Evolutionary conservation across 2,888 invertebrate species (phyloP).

Genomic region (Pyrochroa serraticornis): DNA sequence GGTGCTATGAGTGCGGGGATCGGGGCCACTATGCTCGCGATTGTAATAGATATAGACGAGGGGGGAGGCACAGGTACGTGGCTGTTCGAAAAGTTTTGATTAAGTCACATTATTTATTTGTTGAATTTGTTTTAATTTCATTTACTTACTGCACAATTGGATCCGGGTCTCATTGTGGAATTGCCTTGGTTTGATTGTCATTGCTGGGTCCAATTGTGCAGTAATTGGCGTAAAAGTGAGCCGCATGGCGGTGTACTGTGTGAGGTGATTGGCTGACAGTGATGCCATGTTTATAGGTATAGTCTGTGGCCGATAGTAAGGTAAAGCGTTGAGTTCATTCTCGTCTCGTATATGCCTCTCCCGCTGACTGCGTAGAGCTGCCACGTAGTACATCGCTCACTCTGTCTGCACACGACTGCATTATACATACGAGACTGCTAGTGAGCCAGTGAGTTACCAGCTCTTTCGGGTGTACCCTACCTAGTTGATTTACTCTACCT

Average conservation of each 20-base stretch:
- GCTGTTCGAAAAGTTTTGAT: background rate
- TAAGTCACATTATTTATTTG: conserved; percentile 19
- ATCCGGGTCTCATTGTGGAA: background rate
- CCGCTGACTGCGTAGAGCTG: conserved; percentile 55
- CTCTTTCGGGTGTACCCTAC: conserved; percentile 48
- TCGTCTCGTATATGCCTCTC: conserved; percentile 49
- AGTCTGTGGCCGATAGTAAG: conserved; percentile 58
- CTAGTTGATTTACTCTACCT: conserved; percentile 50
- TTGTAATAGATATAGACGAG: conserved; percentile 73
- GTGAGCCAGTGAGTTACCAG: conserved; percentile 56
- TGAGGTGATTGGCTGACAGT: conserved; percentile 53
- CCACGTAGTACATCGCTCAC: conserved; percentile 54
- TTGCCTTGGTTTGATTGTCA: background rate
- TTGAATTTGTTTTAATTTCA: conserved; percentile 12
- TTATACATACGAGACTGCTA: conserved; percentile 49
- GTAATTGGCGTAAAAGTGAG: conserved; percentile 23
- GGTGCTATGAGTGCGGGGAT: conserved; percentile 94
- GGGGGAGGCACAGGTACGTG: conserved; percentile 64
- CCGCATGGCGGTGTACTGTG: conserved; percentile 24
- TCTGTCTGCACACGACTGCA: conserved; percentile 54
- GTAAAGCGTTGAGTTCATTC: conserved; percentile 53
- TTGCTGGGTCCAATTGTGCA: conserved; percentile 22
- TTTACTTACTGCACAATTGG: conserved; percentile 27
- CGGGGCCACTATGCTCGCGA: conserved; percentile 93
- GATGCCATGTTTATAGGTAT: conserved; percentile 61